Evolutionary conservation across 1,140 invertebrate species (phyloP).

Genomic region (Sarcophaga peregrina): DNA sequence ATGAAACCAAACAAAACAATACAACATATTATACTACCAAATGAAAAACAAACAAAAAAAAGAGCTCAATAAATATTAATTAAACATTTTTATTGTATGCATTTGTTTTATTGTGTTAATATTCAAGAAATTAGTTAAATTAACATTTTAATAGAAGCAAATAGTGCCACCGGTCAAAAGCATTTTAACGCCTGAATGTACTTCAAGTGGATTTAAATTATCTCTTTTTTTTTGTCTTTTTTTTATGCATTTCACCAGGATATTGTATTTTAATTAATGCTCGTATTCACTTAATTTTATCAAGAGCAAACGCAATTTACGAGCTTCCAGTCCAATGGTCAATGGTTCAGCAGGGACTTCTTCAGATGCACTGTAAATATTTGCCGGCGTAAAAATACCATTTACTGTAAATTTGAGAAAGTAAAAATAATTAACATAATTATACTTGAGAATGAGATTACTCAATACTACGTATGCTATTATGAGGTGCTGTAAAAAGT

Average conservation of each 20-base stretch:
- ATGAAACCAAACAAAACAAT: neutral
- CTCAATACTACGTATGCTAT: too few relatives aligned
- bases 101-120: too few relatives aligned
- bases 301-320: constrained; percentile 58
- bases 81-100: neutral
- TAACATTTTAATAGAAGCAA: neutral
- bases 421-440: constrained; percentile 5
- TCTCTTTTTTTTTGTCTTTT: too few relatives aligned
- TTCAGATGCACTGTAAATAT: constrained; percentile 59
- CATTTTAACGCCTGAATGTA: neutral
- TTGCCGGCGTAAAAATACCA: constrained; percentile 62
- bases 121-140: too few relatives aligned
- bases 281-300: constrained; percentile 64
- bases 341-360: constrained; percentile 58
- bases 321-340: constrained; percentile 64
- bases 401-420: constrained; percentile 49
- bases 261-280: constrained; percentile 39
- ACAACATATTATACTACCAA: neutral
- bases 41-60: neutral
- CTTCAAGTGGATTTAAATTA: neutral
- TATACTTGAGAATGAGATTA: too few relatives aligned
- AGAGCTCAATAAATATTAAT: constrained; percentile 27
- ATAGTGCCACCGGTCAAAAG: neutral
- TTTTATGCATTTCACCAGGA: neutral
- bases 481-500: too few relatives aligned